Conservation (phyloP, 2,797 vertebrate genomes). For the Allenopithecus nigroviridis region DNA sequence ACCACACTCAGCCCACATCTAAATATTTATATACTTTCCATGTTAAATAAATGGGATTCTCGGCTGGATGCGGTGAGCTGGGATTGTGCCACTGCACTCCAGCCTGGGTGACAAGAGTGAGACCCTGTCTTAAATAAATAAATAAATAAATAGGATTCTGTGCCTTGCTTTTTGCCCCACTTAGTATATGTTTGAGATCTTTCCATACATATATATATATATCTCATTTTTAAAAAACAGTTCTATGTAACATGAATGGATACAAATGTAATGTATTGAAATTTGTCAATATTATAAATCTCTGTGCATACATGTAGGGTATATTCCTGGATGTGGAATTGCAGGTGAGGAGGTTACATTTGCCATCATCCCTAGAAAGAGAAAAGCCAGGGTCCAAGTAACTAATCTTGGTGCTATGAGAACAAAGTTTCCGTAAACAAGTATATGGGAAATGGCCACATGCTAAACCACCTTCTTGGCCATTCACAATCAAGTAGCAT, state of each 20-base stretch:
- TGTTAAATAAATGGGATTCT: neutral
- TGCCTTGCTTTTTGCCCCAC: neutral
- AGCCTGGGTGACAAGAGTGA: too few relatives aligned
- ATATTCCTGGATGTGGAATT: neutral
- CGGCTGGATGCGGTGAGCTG: too few relatives aligned
- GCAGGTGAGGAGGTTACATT: neutral
- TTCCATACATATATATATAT: neutral
- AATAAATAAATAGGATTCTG: neutral
- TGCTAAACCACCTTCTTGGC: neutral
- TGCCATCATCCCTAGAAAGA: neutral
- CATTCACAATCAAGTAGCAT: slow-evolving; percentile 7
- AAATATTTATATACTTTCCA: neutral
- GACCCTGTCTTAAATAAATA: too few relatives aligned
- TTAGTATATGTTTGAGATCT: neutral
- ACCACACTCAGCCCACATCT: too few relatives aligned
- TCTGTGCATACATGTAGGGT: neutral
- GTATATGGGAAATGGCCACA: neutral
- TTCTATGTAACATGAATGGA: neutral
- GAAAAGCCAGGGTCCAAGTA: neutral
- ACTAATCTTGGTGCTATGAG: neutral
- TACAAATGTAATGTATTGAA: neutral
- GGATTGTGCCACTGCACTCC: too few relatives aligned
- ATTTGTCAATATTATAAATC: slow-evolving; percentile 16
- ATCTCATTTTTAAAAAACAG: slow-evolving; percentile 31
- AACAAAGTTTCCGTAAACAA: neutral